These are phyloP conservation scores for Dichetophora obliterata DNA, from an alignment of 2,888 invertebrate species.

Conservation along the genomic window DNA sequence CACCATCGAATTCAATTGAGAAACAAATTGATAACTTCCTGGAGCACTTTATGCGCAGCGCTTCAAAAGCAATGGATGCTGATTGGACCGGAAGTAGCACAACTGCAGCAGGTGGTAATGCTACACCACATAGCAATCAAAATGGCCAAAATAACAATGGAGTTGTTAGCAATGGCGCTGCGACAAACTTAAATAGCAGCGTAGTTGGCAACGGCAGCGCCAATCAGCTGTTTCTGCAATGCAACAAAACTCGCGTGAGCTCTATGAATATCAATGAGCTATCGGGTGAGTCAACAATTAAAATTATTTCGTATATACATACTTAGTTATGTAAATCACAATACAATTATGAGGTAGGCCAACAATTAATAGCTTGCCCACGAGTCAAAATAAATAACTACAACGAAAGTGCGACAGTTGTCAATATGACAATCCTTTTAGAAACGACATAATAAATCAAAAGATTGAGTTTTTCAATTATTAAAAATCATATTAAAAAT, in stretches of 20 bases:
- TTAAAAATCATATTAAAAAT: no score
- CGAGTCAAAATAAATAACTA: background rate
- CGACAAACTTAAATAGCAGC: conserved; percentile 46
- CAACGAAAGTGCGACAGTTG: no score
- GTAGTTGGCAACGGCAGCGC: no score
- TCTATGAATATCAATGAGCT: conserved; percentile 63
- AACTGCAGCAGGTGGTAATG: conserved; percentile 41
- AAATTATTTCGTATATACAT: background rate
- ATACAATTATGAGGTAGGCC: no score
- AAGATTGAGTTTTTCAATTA: no score
- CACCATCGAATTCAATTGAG: conserved; percentile 79
- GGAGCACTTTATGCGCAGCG: conserved; percentile 85
- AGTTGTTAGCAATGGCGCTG: conserved; percentile 44
- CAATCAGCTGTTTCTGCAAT: conserved; percentile 50
- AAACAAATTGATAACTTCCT: conserved; percentile 88
- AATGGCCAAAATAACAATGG: conserved; percentile 17
- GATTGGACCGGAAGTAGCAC: conserved; percentile 57
- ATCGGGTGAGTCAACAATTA: conserved; percentile 54
- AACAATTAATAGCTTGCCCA: background rate
- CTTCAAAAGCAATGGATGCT: conserved; percentile 80
- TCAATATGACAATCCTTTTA: no score
- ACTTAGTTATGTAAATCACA: background rate
- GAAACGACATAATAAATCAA: no score
- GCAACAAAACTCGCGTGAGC: conserved; percentile 64
- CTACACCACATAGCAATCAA: conserved; percentile 7